phyloP scores from a whole-genome alignment of 2,888 invertebrate species.

The Rotaria magnacalcarata region DNA sequence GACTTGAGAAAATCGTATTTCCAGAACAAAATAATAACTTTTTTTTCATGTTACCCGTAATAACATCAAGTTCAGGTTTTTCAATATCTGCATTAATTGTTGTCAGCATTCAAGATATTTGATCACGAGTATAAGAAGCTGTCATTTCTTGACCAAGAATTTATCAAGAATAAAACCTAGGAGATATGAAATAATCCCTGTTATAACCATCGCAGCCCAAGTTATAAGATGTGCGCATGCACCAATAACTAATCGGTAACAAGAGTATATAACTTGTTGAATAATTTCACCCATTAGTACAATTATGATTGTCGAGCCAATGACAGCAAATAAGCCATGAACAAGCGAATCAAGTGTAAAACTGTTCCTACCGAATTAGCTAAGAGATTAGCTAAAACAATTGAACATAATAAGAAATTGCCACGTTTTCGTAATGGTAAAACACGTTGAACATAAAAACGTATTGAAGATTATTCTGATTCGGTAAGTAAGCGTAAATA shows the following conservation, averaged over 20 bases:
- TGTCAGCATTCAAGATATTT: slow-evolving; percentile 50
- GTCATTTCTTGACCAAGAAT: slow-evolving; percentile 72
- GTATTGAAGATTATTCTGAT: neutral
- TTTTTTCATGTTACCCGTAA: slow-evolving; percentile 67
- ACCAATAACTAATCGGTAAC: slow-evolving; percentile 86
- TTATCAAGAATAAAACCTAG: slow-evolving; percentile 77
- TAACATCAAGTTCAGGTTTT: slow-evolving; percentile 86
- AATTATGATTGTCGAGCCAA: slow-evolving; percentile 83
- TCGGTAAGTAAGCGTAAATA: slow-evolving; percentile 78
- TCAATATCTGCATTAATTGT: slow-evolving; percentile 54
- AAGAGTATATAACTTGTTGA: slow-evolving; percentile 85
- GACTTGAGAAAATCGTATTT: too few species aligned
- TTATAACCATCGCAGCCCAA: slow-evolving; percentile 83
- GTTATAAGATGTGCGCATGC: slow-evolving; percentile 89
- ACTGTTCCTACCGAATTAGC: slow-evolving; percentile 96
- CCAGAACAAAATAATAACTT: too few species aligned
- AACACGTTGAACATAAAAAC: slow-evolving; percentile 75
- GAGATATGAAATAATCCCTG: slow-evolving; percentile 86
- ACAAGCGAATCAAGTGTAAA: slow-evolving; percentile 81
- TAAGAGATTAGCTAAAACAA: slow-evolving; percentile 75
- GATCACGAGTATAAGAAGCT: slow-evolving; percentile 40
- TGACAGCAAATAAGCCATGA: slow-evolving; percentile 75
- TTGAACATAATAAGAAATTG: slow-evolving; percentile 76
- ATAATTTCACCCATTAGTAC: slow-evolving; percentile 95
- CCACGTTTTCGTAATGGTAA: slow-evolving; percentile 86